Evolutionary conservation across 1,140 invertebrate species (phyloP).

Genomic region (Calephelis nemesis): DNA sequence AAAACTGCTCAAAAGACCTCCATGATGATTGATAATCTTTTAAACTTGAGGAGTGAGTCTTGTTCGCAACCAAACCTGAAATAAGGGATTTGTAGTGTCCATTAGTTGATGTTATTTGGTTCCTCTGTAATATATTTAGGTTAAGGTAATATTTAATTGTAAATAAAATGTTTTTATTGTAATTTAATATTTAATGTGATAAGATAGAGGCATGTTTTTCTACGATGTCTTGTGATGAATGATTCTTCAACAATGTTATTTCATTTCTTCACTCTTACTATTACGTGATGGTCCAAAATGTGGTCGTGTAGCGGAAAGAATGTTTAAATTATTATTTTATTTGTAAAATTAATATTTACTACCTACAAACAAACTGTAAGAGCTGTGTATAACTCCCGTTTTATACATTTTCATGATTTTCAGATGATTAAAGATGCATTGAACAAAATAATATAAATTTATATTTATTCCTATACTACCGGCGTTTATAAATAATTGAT

Average conservation of each 20-base stretch:
- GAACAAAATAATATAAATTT: no score
- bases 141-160: conserved; percentile 68
- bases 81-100: conserved; percentile 60
- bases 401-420: no score
- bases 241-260: conserved; percentile 37
- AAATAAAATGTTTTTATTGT: conserved; percentile 76
- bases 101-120: conserved; percentile 71
- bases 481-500: no score
- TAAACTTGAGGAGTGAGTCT: conserved; percentile 57
- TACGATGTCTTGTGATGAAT: conserved; percentile 40
- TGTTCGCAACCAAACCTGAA: conserved; percentile 54
- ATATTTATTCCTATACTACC: no score
- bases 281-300: no score
- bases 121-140: conserved; percentile 74
- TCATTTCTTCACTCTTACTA: conserved; percentile 20
- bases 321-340: no score
- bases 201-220: conserved; percentile 61
- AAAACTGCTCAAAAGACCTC: conserved; percentile 56
- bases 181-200: conserved; percentile 61
- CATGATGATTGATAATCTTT: conserved; percentile 64
- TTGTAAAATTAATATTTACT: no score
- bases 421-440: no score
- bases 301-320: no score
- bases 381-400: no score
- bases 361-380: no score